Conservation (phyloP, 2,797 vertebrate genomes). For the Phoeniculus purpureus region DNA sequence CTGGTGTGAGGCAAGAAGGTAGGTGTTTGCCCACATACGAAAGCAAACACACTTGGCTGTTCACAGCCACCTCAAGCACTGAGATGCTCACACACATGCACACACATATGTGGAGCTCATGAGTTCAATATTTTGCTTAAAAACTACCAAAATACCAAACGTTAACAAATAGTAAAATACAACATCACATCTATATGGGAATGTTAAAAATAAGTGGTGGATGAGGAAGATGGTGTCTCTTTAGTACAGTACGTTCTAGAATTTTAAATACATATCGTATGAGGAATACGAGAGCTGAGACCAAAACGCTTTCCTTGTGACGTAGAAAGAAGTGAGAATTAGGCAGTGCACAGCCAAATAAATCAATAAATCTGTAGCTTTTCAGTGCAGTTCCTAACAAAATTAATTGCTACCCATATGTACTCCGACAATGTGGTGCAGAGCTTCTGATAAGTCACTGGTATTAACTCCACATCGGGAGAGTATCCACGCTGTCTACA, state of each 20-base stretch:
- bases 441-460: not conserved
- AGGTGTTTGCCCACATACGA: not conserved
- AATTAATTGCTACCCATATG: not conserved
- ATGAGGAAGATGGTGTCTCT: not conserved
- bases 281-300: not conserved
- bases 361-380: not conserved
- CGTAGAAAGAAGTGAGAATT: not conserved
- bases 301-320: not conserved
- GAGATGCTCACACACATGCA: not conserved
- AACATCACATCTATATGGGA: not conserved
- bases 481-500: not conserved
- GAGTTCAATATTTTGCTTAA: not conserved
- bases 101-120: accelerated
- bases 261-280: not conserved
- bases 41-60: not conserved
- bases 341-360: not conserved
- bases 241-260: not conserved
- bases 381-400: not conserved
- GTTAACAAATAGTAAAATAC: not conserved
- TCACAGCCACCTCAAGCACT: not conserved
- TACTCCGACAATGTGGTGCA: not conserved
- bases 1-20: not conserved
- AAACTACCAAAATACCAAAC: accelerated
- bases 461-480: not conserved
- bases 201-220: not conserved